Evolutionary conservation across 2,797 vertebrate species (phyloP), one percentile per base, ranked within the genome.

Genomic region (Pachyuromys duprasi): DNA sequence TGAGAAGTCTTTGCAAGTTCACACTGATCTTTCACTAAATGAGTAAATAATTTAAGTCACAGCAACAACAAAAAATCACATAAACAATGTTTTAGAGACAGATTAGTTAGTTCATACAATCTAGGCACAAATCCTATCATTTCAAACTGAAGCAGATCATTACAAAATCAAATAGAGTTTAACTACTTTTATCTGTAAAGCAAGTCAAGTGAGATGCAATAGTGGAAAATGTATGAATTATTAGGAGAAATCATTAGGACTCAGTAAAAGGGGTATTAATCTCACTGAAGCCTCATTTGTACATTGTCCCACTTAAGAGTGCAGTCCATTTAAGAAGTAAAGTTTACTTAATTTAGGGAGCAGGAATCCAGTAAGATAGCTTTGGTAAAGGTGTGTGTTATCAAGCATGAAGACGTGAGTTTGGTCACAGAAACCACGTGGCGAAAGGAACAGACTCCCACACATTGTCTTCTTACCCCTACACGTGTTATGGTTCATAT

Each of bases 151-250:
- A 80, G 36, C 65, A 28, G 53, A 91, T 92, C 45, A 76, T 89
- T 91, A 82, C 8, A 88, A 95, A 95, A 91, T 83, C 90, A 96
- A 94, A 82, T 39, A 82, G 2, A 63, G 24, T 93, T 97, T 70
- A 93, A 95, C 26, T 63, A 76, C 49, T 86, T 86, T 42, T 70
- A 67, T 83, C 53, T 75, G 6, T 95, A 93, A 53, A 94, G 36
- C 12, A 89, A 97, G 70, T 89, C 8, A 57, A 83, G 60, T 31
- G 39, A 92, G 62, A 26, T 49, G 22, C 12, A 84, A 82, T 8
- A 3, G 22, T 78, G 22, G 60, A 62, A 70, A 80, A 63, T 72
- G 89, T 95, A 39, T 96, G 62, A 95, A 63, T 83, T 86, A 53
- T 81, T 42, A 81, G 24, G 26, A 88, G 28, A 81, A 67, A 84